These are phyloP conservation scores for Drosophila asahinai DNA, from an alignment of 1,140 invertebrate genomes.

Conservation along the genomic window DNA sequence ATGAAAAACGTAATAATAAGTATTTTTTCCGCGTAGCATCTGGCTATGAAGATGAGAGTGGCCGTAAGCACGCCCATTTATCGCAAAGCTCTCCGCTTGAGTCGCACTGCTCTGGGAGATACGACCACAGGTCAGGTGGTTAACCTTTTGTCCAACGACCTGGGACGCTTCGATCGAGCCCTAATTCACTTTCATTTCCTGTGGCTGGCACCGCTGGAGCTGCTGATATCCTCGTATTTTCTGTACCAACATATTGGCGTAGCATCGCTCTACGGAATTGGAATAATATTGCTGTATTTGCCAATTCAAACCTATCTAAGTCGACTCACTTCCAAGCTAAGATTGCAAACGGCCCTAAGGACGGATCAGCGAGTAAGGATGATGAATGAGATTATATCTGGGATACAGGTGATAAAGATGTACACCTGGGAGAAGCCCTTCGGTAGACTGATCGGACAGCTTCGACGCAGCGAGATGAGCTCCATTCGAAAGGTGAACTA, in stretches of 20 bases:
- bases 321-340: slow-evolving; percentile 88
- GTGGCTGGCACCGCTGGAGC: slow-evolving; percentile 87
- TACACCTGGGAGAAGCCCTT: slow-evolving; percentile 95
- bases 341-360: slow-evolving; percentile 88
- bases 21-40: slow-evolving; percentile 6
- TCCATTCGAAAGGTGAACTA: slow-evolving; percentile 88
- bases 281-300: slow-evolving; percentile 91
- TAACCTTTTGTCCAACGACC: slow-evolving; percentile 89
- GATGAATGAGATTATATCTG: slow-evolving; percentile 95
- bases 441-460: slow-evolving; percentile 87
- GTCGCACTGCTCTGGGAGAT: slow-evolving; percentile 89
- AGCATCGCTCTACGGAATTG: slow-evolving; percentile 91
- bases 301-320: slow-evolving; percentile 93
- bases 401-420: slow-evolving; percentile 97
- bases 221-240: slow-evolving; percentile 85
- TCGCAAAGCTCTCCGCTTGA: slow-evolving; percentile 88
- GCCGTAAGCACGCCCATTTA: slow-evolving; percentile 89
- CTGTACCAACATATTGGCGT: slow-evolving; percentile 79
- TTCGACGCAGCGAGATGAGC: slow-evolving; percentile 86
- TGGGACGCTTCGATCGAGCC: slow-evolving; percentile 83
- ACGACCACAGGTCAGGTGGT: slow-evolving; percentile 92
- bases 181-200: slow-evolving; percentile 83
- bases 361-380: slow-evolving; percentile 94
- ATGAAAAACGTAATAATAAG: slow-evolving; percentile 51
- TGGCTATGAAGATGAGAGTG: slow-evolving; percentile 71